phyloP scores from a whole-genome alignment of 1,140 invertebrate species.

The Battus philenor region DNA sequence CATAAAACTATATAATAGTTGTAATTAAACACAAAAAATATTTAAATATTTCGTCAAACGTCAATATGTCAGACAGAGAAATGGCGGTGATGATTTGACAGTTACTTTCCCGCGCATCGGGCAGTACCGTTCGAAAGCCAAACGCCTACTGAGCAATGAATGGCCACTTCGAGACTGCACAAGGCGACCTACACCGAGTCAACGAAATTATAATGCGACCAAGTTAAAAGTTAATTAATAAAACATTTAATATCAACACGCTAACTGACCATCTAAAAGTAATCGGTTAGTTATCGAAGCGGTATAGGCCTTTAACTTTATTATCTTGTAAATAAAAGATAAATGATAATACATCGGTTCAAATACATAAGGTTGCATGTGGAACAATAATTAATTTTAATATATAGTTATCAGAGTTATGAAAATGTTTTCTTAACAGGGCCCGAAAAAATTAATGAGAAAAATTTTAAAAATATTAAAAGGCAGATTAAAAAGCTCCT shows the following conservation, averaged over 20 bases:
- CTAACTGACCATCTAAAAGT: constrained; percentile 5
- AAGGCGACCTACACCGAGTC: constrained; percentile 24
- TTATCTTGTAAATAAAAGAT: too few relatives aligned
- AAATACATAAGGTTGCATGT: too few relatives aligned
- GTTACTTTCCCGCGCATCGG: constrained; percentile 33
- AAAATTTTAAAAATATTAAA: too few relatives aligned
- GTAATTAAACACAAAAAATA: constrained; percentile 17
- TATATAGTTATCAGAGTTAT: too few relatives aligned
- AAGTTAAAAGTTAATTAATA: constrained; percentile 40
- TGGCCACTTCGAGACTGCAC: constrained; percentile 20
- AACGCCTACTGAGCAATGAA: constrained; percentile 49
- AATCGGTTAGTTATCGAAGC: constrained; percentile 4
- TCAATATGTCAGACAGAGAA: constrained; percentile 21
- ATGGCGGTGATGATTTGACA: constrained; percentile 22
- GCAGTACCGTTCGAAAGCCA: constrained; percentile 58
- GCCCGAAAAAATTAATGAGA: too few relatives aligned
- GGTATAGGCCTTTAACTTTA: too few relatives aligned
- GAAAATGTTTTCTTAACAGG: too few relatives aligned
- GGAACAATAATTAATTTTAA: too few relatives aligned
- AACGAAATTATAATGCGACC: constrained; percentile 41
- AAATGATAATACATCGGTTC: too few relatives aligned
- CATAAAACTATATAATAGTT: not conserved
- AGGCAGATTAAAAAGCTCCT: too few relatives aligned
- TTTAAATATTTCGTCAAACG: constrained; percentile 20
- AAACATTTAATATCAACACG: constrained; percentile 1